phyloP scores from a whole-genome alignment of 2,113 vertebrate species.

The Cepphus grylle region DNA sequence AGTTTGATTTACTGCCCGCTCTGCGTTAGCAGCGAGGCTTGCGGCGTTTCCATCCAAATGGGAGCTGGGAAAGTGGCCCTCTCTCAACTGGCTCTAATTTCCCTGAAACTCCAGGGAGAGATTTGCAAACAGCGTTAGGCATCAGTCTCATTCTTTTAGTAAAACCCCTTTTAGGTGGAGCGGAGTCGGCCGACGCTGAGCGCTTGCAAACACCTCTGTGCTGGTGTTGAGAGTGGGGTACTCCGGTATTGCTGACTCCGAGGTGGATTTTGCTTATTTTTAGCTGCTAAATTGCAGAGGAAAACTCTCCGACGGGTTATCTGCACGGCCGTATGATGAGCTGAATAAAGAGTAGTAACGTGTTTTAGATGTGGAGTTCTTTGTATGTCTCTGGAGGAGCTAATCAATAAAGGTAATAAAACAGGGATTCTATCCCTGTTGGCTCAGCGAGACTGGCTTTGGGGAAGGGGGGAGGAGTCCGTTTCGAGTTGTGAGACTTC shows the following conservation, averaged over 20 bases:
- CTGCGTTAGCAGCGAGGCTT: background rate
- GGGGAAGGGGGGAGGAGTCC: background rate
- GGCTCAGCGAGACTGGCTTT: background rate
- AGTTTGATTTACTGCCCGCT: conserved; percentile 26
- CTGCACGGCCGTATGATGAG: background rate
- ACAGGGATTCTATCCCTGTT: background rate
- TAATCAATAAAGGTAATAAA: conserved; percentile 5
- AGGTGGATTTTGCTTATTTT: background rate
- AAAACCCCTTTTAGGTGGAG: background rate
- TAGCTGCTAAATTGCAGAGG: background rate
- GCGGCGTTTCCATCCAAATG: background rate
- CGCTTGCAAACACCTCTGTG: background rate
- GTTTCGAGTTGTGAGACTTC: background rate
- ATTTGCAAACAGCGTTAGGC: background rate
- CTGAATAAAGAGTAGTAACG: background rate
- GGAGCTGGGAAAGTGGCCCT: conserved; percentile 2
- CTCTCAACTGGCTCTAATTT: conserved; percentile 25
- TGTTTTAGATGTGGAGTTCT: background rate
- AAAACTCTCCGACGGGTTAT: background rate
- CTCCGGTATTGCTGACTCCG: background rate
- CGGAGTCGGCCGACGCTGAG: rapidly evolving
- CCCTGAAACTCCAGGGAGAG: conserved; percentile 15
- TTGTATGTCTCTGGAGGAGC: background rate
- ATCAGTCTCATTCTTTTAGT: background rate
- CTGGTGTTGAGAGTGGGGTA: rapidly evolving